Base-by-base conservation (phyloP, 2,113 vertebrate genomes). In the Lophius piscatorius region DNA sequence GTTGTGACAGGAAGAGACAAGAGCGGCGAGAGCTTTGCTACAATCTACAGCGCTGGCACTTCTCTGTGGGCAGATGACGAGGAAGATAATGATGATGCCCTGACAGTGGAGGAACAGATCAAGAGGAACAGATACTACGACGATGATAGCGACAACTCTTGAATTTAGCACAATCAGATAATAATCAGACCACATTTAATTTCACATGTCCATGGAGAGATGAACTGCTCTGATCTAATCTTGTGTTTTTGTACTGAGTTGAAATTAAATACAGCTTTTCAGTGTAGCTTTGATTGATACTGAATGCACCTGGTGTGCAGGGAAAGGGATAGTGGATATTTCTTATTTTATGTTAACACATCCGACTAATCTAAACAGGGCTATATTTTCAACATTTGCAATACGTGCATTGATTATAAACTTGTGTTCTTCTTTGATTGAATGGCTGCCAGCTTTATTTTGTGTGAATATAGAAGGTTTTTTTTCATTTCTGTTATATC, bases 61-160 rank as follows among this genome's bases (percentile, higher is more conserved):
- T 35, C 65, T 46, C 47, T 74, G 45, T 87, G 87, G 88, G 62
- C 42, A 1, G 79, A 79, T 3, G 82, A 80, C 9, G 44, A 72
- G 3, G 62, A 63, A 0, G 44, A 72, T 4, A 60, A 63, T 0
- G 29, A 10, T 10, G 72, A 76, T 3, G 69, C 35, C 20, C 70
- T 91, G 80, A 89, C 91, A 1, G 80, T 84, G 50, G 91, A 92
- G 77, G 91, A 91, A 68, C 88, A 87, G 77, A 91, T 92, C 77
- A 92, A 91, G 85, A 90, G 84, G 71, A 94, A 92, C 16, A 84
- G 92, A 85, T 91, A 79, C 78, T 93, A 93, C 26, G 70, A 93
- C 9, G 87, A 89, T 2, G 88, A 90, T 31, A 62, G 76, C 14
- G 73, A 87, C 11, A 13, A 73, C 50, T 45, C 66, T 17, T 86